These are phyloP conservation scores for Nycteola revayana DNA, from an alignment of 2,888 invertebrate genomes.

Conservation along the genomic window DNA sequence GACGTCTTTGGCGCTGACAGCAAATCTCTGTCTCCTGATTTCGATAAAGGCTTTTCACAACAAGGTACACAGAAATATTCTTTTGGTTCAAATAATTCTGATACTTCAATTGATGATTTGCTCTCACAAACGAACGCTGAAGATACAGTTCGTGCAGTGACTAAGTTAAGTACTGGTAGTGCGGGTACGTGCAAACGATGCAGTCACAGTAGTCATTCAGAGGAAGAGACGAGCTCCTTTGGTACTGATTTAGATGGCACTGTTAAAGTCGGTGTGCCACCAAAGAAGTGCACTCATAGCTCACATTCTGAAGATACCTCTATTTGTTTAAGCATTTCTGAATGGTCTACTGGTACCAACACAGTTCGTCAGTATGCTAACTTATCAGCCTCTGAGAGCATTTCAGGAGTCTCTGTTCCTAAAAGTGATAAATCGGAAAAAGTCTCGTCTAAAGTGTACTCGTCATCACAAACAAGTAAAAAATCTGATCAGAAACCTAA, in stretches of 20 bases:
- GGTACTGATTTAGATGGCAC: slow-evolving; percentile 92
- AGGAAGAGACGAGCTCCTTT: slow-evolving; percentile 88
- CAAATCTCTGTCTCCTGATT: slow-evolving; percentile 83
- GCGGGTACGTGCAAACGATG: slow-evolving; percentile 82
- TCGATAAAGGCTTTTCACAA: slow-evolving; percentile 70
- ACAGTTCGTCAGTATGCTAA: slow-evolving; percentile 91
- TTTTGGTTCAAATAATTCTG: slow-evolving; percentile 83
- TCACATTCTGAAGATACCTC: slow-evolving; percentile 94
- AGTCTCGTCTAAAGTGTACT: slow-evolving; percentile 79
- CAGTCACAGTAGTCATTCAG: slow-evolving; percentile 88
- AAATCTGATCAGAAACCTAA: slow-evolving; percentile 79
- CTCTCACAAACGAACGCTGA: slow-evolving; percentile 82
- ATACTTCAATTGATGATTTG: slow-evolving; percentile 84
- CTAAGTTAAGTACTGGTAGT: slow-evolving; percentile 73
- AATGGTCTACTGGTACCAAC: slow-evolving; percentile 94
- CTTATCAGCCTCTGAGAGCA: slow-evolving; percentile 86
- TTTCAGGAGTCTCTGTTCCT: slow-evolving; percentile 82
- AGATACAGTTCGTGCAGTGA: slow-evolving; percentile 77
- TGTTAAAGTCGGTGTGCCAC: slow-evolving; percentile 89
- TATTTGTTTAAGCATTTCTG: slow-evolving; percentile 91
- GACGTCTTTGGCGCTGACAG: slow-evolving; percentile 84
- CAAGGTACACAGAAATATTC: slow-evolving; percentile 70
- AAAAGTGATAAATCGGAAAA: slow-evolving; percentile 84
- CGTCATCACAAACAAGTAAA: slow-evolving; percentile 76
- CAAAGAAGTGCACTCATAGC: slow-evolving; percentile 91